Evolutionary conservation across 2,113 vertebrate genomes (phyloP), one percentile per base, ranked within the genome.

Genomic region (Coreoperca whiteheadi): DNA sequence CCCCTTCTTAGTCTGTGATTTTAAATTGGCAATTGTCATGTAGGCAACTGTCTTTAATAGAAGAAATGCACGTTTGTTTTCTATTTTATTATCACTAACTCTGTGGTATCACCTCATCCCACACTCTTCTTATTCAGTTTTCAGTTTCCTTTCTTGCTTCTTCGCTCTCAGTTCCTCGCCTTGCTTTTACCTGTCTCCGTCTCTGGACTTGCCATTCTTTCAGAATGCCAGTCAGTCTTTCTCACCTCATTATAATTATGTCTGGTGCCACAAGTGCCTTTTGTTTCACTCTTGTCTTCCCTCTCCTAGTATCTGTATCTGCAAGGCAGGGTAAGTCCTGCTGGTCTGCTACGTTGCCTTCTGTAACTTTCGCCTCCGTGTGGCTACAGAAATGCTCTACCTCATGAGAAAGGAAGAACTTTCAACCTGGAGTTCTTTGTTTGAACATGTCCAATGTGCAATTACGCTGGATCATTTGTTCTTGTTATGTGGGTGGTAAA

Each of bases 401-500:
- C 56, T 78, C 80, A 84, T 88, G 88, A 90, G 86, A 87, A 91
- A 79, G 72, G 28, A 66, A 85, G 66, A 85, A 81, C 74, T 79
- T 80, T 83, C 57, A 21, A 79, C 56, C 56, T 50, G 28, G 21
- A 74, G 82, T 30, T 81, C 82, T 77, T 79, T 88, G 92, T 90
- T 91, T 88, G 74, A 89, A 94, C 93, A 90, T 73, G 91, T 91
- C 81, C 70, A 80, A 74, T 80, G 87, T 93, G 88, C 88, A 93
- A 88, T 94, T 94, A 92, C 73, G 64, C 76, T n/a, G 84, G 79
- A 89, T 92, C 81, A 91, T 91, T 94, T 91, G 85, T 87, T 91
- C 89, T 83, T 59, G 79, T 91, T 84, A 85, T 56, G 86, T 94
- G 92, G 93, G 92, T 93, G 93, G 91, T 83, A 86, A 89, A 88